A percentile compares a stretch with the other conserved stretches of the same genome.
phyloP scores from a whole-genome alignment of 2,888 invertebrate genomes.

The Melanargia galathea region DNA sequence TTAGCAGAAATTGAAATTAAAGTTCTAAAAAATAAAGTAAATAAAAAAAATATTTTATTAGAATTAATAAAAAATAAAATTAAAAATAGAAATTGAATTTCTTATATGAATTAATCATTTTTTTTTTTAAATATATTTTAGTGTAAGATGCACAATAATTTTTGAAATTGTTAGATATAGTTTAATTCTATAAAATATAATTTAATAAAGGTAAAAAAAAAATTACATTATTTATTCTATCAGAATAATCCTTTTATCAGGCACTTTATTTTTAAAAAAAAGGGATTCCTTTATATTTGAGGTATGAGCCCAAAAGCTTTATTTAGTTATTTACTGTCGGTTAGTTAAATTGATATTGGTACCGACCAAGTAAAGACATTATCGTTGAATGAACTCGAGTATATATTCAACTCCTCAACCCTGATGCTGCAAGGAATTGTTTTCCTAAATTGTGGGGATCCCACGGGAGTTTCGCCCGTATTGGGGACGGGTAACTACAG shows the following conservation, averaged over 20 bases:
- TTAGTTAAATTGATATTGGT: no score
- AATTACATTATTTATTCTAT: conserved; percentile 69
- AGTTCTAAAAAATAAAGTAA: conserved; percentile 38
- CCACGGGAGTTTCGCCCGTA: no score
- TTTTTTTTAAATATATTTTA: conserved; percentile 66
- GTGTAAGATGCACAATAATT: conserved; percentile 84
- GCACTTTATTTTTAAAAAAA: conserved; percentile 77
- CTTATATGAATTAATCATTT: not conserved
- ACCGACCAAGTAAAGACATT: no score
- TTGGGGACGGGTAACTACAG: no score
- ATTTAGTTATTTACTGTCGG: conserved; percentile 14
- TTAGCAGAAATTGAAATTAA: conserved; percentile 65
- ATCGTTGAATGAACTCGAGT: no score
- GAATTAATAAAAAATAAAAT: conserved; percentile 39
- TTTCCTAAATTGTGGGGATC: no score
- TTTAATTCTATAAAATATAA: conserved; percentile 84
- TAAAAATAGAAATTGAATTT: conserved; percentile 38
- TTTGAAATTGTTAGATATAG: conserved; percentile 83
- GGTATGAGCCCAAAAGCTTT: conserved; percentile 16
- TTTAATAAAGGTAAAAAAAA: conserved; percentile 82
- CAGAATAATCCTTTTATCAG: conserved; percentile 76
- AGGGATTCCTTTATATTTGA: conserved; percentile 49
- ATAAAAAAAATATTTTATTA: conserved; percentile 77
- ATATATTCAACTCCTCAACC: no score
- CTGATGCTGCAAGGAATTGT: no score